phyloP scores from a whole-genome alignment of 1,140 invertebrate species.

The Brachionus calyciflorus region DNA sequence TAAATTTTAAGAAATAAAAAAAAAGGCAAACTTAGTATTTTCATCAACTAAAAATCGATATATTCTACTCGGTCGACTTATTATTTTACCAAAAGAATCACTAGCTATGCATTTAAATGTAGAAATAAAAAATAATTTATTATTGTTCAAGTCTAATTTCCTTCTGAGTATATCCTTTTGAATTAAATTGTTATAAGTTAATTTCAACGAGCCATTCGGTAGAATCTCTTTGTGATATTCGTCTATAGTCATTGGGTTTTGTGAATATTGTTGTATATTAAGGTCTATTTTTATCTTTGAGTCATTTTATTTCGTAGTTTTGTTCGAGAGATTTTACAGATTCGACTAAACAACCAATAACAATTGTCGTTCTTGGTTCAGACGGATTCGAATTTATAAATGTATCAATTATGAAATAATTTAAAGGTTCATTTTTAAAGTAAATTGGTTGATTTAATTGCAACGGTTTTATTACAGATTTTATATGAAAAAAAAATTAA shows the following conservation, averaged over 20 bases:
- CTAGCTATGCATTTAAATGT: constrained; percentile 23
- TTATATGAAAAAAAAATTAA: neutral
- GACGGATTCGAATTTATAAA: neutral
- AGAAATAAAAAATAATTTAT: neutral
- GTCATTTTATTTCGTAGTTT: constrained; percentile 18
- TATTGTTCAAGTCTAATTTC: neutral
- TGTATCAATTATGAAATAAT: neutral
- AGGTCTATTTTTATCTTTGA: neutral
- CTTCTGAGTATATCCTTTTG: too few relatives aligned
- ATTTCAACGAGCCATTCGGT: constrained; percentile 12
- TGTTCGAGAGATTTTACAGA: neutral
- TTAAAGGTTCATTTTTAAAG: neutral
- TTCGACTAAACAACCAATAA: neutral
- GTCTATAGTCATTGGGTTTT: neutral
- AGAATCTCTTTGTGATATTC: neutral
- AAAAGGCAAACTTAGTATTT: neutral
- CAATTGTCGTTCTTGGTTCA: neutral
- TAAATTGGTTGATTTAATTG: neutral
- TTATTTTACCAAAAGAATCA: constrained; percentile 26
- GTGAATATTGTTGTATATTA: neutral
- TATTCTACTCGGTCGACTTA: constrained; percentile 2
- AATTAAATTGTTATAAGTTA: neutral
- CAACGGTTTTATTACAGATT: neutral
- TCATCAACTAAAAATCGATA: constrained; percentile 17
- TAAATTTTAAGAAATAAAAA: neutral